Evolutionary conservation across 2,888 invertebrate species (phyloP).

Genomic region (Diabrotica balteata): DNA sequence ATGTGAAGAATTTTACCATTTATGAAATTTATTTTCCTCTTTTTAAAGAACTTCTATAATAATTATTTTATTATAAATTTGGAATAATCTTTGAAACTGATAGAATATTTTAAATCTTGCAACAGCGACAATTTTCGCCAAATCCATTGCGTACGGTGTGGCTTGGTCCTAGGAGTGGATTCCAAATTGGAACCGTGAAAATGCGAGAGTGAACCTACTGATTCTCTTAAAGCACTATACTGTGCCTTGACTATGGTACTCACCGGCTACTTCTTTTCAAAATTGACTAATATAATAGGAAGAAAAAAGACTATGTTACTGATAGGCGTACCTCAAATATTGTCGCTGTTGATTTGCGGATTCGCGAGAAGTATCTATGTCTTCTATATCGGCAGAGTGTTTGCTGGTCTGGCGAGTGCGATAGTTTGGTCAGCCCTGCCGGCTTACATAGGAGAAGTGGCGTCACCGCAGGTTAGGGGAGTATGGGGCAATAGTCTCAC

Average conservation of each 20-base stretch:
- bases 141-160: too few species aligned
- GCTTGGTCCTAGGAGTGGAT: too few species aligned
- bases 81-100: too few species aligned
- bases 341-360: constrained; percentile 43
- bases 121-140: too few species aligned
- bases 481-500: constrained; percentile 24
- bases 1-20: too few species aligned
- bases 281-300: constrained; percentile 48
- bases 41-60: too few species aligned
- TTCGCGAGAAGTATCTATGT: constrained; percentile 43
- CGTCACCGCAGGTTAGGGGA: constrained; percentile 25
- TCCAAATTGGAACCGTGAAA: too few species aligned
- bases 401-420: constrained; percentile 45
- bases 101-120: too few species aligned
- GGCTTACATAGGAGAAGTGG: constrained; percentile 27
- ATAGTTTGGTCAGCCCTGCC: constrained; percentile 37
- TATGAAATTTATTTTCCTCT: too few species aligned
- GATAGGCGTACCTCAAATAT: constrained; percentile 45
- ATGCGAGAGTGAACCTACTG: too few species aligned
- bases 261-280: constrained; percentile 44
- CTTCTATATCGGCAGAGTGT: constrained; percentile 47
- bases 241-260: constrained; percentile 38
- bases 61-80: too few species aligned
- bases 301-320: constrained; percentile 49
- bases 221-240: too few species aligned